Conservation (phyloP, 2,113 vertebrate genomes). For the Gopherus flavomarginatus region DNA sequence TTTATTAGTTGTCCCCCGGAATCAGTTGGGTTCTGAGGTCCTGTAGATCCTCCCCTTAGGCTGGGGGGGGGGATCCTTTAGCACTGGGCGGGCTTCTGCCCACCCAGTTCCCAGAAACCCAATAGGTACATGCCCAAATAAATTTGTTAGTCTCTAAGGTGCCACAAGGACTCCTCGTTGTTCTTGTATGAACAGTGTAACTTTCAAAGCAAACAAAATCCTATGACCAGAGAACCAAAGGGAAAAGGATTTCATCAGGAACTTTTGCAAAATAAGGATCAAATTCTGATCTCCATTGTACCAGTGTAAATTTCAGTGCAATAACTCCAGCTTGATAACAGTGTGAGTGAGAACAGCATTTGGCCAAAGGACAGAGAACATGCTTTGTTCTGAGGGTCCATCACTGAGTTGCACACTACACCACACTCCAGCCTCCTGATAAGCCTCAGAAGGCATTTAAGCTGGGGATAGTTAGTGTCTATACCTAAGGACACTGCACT, state of each 20-base stretch:
- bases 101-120: too few species aligned
- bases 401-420: neutral
- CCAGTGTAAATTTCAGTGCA: neutral
- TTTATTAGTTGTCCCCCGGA: too few species aligned
- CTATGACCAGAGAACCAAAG: neutral
- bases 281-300: neutral
- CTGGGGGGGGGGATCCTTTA: too few species aligned
- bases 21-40: too few species aligned
- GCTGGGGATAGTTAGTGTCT: neutral
- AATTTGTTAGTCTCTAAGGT: too few species aligned
- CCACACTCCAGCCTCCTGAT: neutral
- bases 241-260: neutral
- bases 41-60: too few species aligned
- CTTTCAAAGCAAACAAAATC: constrained; percentile 12
- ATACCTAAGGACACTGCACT: neutral
- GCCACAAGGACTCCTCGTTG: too few species aligned
- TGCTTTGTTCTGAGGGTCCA: neutral
- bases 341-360: neutral
- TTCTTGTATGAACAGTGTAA: neutral
- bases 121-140: too few species aligned
- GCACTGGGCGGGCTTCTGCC: too few species aligned
- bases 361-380: neutral
- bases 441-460: neutral
- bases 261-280: neutral
- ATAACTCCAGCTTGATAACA: neutral